These are phyloP conservation scores for Hirtodrosophila cameraria DNA, from an alignment of 2,888 invertebrate genomes.

Conservation along the genomic window DNA sequence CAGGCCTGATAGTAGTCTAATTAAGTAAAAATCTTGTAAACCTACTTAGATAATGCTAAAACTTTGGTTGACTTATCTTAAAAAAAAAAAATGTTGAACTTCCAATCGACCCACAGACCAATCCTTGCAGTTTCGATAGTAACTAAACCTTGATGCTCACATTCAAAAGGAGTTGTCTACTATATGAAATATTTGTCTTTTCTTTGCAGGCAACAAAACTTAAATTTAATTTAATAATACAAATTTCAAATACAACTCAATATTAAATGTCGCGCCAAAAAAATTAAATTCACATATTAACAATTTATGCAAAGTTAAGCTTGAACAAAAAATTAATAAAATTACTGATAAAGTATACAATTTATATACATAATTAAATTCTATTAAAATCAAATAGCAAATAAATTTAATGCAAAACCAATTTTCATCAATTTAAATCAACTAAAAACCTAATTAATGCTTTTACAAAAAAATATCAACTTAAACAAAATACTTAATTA, in stretches of 20 bases:
- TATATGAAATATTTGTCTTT: constrained; percentile 7
- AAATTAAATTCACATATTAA: not conserved
- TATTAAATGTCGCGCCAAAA: constrained; percentile 1
- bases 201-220: constrained; percentile 45
- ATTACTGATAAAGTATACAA: not conserved
- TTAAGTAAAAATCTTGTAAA: no score
- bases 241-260: constrained; percentile 5
- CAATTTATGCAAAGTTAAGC: not conserved
- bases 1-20: no score
- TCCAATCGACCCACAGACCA: no score
- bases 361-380: not conserved
- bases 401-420: no score
- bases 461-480: not conserved
- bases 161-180: no score
- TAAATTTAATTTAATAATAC: constrained; percentile 1
- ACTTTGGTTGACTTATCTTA: no score
- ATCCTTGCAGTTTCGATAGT: no score
- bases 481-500: not conserved
- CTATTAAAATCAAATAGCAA: no score
- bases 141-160: no score
- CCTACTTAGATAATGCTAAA: no score
- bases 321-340: not conserved
- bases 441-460: not conserved
- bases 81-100: no score
- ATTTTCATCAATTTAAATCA: not conserved